Base-by-base conservation (phyloP, 2,888 invertebrate species). In the Margaritifera margaritifera region DNA sequence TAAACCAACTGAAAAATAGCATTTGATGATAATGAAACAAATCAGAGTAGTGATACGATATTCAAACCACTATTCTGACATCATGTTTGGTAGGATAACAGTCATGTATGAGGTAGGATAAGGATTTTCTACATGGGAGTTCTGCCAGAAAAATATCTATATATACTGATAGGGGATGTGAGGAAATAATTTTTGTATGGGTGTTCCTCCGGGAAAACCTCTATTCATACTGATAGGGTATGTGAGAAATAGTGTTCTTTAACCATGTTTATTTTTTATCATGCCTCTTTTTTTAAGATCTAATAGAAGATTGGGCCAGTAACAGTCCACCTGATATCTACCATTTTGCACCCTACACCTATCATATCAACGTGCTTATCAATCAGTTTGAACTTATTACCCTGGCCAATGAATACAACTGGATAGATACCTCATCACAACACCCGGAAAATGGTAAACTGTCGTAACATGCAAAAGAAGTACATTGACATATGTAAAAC, bases 351-450 rank as follows among this genome's bases (percentile, higher is more conserved):
- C 99, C 99, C 2, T 99, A 98, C 90, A 97, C 97, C 0, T 98
- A 97, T 95, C 94, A 95, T 87, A 95, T 99, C 84, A 95, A 94
- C 73, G 91, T 99, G 72, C 92, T 96, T 15, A 91, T 98, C 27
- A 97, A 98, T 89, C 97, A 98, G 90, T 98, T 98, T 90, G 98
- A 99, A 91, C 92, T 99, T 22, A 93, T 98, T 1, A 95, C 97
- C 57, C 91, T 96, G 22, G 94, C 96, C 85, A 99, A 99, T 91
- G 96, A 99, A 88, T 96, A 96, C 90, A 99, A 99, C 90, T 99
- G 99, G 99, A 95, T 99, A 80, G 99, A 99, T 90, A 98, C 98
- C 84, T 96, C 97, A 66, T 97, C 97, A 42, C 96, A 96, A 63
- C 95, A 96, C 83, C 96, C 96, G 89, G 98, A 98, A 91, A 98